Percentiles rank a stretch among this genome's conserved stretches.
Conservation (phyloP, 2,113 vertebrate species). For the Leucoraja erinaceus region DNA sequence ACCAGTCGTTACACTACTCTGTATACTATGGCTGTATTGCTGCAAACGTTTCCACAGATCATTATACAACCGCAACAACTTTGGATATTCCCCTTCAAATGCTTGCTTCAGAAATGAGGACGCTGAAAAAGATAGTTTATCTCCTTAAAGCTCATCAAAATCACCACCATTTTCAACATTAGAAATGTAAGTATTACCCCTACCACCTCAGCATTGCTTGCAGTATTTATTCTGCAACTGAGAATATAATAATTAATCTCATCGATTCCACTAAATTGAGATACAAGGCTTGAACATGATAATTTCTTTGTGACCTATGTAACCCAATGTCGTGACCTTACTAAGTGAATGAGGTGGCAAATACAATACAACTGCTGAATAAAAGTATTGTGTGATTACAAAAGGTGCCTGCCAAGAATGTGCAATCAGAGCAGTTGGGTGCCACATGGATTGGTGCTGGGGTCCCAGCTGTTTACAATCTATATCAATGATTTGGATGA, state of each 20-base stretch:
- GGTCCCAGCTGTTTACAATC: too few relatives aligned
- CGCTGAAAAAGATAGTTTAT: conserved; percentile 55
- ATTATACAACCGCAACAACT: conserved; percentile 84
- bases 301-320: background rate
- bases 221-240: background rate
- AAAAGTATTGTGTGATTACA: background rate
- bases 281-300: background rate
- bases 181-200: background rate
- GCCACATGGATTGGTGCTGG: too few relatives aligned
- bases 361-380: too few relatives aligned
- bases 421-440: background rate
- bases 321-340: background rate
- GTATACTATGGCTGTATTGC: conserved; percentile 78
- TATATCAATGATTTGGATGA: too few relatives aligned
- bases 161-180: background rate
- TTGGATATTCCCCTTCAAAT: conserved; percentile 93
- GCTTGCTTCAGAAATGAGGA: conserved; percentile 90
- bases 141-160: background rate
- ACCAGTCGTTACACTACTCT: conserved; percentile 62
- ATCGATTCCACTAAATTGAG: background rate
- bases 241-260: background rate
- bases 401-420: background rate
- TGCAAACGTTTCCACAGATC: conserved; percentile 94
- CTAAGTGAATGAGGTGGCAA: background rate
- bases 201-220: background rate